Percentiles rank a stretch among this genome's conserved stretches.
phyloP scores from a whole-genome alignment of 2,113 vertebrate genomes.

The Xerus inauris region DNA sequence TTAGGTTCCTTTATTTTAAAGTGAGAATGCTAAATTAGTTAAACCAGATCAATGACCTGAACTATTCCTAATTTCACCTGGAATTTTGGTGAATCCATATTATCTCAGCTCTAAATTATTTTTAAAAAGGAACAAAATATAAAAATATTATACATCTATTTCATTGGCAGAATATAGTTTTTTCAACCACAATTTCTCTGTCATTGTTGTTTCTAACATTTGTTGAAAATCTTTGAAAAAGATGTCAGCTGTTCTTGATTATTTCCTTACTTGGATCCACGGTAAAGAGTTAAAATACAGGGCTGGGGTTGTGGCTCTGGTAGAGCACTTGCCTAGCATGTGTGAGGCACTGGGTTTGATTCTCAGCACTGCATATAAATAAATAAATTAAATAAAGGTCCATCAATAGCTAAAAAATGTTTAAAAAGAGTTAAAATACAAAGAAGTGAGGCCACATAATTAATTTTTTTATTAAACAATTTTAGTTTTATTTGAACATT shows the following conservation, averaged over 20 bases:
- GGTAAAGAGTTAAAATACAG: neutral
- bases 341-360: too few species aligned
- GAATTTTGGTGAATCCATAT: neutral
- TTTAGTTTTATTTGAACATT: neutral
- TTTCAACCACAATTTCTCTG: neutral
- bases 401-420: too few species aligned
- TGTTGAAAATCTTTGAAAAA: conserved; percentile 16
- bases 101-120: neutral
- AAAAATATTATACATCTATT: neutral
- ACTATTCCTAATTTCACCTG: neutral
- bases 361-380: too few species aligned
- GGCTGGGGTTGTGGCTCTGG: too few species aligned
- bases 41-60: neutral
- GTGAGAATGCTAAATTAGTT: neutral
- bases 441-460: neutral
- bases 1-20: conserved; percentile 44
- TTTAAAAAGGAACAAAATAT: neutral
- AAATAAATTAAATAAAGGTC: too few species aligned
- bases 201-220: neutral
- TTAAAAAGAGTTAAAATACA: neutral
- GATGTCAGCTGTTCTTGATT: neutral
- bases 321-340: too few species aligned
- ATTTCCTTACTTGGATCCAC: neutral
- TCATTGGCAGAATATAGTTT: neutral
- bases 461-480: neutral